Percentiles rank a stretch among this genome's conserved stretches.
Evolutionary conservation across 2,888 invertebrate genomes (phyloP).

Genomic region (Volucella inanis): DNA sequence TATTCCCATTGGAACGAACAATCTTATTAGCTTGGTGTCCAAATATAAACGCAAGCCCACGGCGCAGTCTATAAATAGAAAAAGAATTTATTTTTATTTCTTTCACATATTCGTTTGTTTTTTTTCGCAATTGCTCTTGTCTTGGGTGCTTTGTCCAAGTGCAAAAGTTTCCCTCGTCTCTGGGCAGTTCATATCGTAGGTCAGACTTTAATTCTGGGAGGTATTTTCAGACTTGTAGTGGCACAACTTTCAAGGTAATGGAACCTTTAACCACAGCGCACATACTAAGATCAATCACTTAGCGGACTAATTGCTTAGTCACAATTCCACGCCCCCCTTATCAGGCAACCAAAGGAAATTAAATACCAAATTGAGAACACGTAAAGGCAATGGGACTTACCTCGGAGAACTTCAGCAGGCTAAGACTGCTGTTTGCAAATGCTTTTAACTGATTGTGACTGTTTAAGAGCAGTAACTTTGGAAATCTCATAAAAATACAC

Average conservation of each 20-base stretch:
- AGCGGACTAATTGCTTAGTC: background rate
- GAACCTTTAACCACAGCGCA: background rate
- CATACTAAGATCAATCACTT: background rate
- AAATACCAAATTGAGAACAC: background rate
- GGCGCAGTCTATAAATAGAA: constrained; percentile 33
- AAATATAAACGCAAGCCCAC: background rate
- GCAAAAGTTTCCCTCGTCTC: constrained; percentile 4
- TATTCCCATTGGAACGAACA: background rate
- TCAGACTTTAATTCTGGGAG: background rate
- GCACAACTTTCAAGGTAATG: constrained; percentile 8
- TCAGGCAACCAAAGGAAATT: background rate
- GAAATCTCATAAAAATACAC: constrained; percentile 13
- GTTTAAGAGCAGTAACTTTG: constrained; percentile 1
- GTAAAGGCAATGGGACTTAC: constrained; percentile 20
- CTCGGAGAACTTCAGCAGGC: constrained; percentile 34
- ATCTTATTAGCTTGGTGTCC: background rate
- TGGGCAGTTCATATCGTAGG: background rate
- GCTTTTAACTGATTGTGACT: background rate
- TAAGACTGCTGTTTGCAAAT: constrained; percentile 1
- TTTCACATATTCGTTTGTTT: background rate
- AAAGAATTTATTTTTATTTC: background rate
- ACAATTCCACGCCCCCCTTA: background rate
- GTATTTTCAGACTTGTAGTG: background rate
- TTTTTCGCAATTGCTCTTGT: background rate
- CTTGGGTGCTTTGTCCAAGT: constrained; percentile 6